Percentiles rank a stretch among this genome's conserved stretches.
Conservation (phyloP, 2,797 vertebrate genomes). For the Dendrocincla fuliginosa region DNA sequence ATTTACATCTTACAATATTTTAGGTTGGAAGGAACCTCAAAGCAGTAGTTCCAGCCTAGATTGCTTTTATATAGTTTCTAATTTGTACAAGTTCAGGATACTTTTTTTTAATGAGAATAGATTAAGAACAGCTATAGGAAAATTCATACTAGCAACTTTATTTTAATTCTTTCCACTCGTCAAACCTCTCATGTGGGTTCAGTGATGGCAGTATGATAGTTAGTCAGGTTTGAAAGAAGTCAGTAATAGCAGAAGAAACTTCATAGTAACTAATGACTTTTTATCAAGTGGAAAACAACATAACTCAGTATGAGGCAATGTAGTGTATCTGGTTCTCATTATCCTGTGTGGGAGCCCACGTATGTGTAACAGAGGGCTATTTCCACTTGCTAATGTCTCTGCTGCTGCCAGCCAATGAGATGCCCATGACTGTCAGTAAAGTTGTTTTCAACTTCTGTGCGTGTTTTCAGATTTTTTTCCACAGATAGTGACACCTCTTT, state of each 20-base stretch:
- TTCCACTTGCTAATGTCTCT: slow-evolving; percentile 17
- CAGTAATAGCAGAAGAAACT: not conserved
- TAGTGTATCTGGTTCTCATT: not conserved
- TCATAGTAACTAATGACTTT: not conserved
- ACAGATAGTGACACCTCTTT: not conserved
- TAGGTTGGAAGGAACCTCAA: not conserved
- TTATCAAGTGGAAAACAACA: slow-evolving; percentile 25
- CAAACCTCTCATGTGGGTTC: not conserved
- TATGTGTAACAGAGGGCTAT: not conserved
- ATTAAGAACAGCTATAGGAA: slow-evolving; percentile 1
- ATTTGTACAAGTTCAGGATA: not conserved
- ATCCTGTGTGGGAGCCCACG: not conserved
- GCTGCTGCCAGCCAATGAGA: not conserved
- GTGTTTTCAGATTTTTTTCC: not conserved
- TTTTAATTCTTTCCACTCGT: slow-evolving; percentile 38
- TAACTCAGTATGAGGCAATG: not conserved
- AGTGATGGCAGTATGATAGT: not conserved
- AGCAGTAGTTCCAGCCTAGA: not conserved
- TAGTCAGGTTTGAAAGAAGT: not conserved
- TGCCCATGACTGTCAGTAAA: not conserved
- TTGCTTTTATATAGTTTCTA: not conserved
- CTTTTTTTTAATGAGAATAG: not conserved
- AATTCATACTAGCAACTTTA: not conserved
- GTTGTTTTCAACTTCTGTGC: not conserved
- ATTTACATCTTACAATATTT: not conserved